Evolutionary conservation across 2,113 vertebrate genomes (phyloP).

Genomic region (Trematocara variabile): DNA sequence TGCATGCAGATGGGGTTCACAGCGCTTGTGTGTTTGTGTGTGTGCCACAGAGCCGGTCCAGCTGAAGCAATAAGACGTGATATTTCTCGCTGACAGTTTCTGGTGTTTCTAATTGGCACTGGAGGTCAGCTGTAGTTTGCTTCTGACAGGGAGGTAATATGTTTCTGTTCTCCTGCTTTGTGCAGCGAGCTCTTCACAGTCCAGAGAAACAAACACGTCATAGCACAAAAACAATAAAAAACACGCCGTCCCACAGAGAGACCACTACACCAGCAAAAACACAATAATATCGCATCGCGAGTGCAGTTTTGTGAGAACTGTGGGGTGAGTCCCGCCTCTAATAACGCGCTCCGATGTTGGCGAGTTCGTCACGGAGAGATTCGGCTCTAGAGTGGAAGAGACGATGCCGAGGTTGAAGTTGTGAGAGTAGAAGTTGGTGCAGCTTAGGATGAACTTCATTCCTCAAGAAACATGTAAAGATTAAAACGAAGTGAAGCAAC

Average conservation of each 20-base stretch:
- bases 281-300: background rate
- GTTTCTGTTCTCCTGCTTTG: background rate
- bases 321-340: fast-evolving
- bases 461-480: background rate
- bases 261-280: background rate
- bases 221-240: background rate
- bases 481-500: background rate
- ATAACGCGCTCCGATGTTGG: background rate
- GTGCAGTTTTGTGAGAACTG: fast-evolving
- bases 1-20: background rate
- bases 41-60: background rate
- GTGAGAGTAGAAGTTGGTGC: background rate
- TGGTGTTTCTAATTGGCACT: fast-evolving
- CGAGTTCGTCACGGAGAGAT: background rate
- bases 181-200: background rate
- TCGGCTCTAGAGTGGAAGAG: background rate
- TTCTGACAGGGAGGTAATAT: background rate
- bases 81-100: background rate
- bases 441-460: background rate
- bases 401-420: background rate
- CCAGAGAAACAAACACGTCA: background rate
- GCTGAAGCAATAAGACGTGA: background rate
- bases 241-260: background rate
- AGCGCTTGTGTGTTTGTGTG: background rate
- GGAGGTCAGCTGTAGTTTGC: background rate